phyloP scores from a whole-genome alignment of 2,888 invertebrate genomes.

The Drosophila vallismaia region DNA sequence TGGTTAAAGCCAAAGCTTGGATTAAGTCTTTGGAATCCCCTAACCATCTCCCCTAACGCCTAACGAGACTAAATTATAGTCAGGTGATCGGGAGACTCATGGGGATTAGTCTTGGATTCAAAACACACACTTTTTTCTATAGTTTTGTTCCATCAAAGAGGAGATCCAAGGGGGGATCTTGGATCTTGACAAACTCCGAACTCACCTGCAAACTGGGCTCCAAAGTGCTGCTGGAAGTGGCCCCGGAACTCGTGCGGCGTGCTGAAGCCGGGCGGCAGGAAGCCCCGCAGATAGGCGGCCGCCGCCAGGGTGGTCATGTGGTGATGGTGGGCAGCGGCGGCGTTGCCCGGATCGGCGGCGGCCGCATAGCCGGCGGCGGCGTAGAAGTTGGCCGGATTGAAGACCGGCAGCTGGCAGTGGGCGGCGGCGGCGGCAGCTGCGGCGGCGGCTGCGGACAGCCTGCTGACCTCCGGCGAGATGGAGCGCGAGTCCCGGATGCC shows the following conservation, averaged over 20 bases:
- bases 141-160: no score
- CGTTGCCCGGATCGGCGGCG: constrained; percentile 80
- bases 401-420: constrained; percentile 83
- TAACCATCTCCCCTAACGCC: neutral
- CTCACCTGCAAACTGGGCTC: constrained; percentile 83
- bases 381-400: constrained; percentile 84
- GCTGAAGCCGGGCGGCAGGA: constrained; percentile 83
- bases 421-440: constrained; percentile 83
- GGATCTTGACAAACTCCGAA: no score
- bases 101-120: neutral
- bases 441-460: constrained; percentile 79
- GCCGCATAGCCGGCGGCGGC: constrained; percentile 84
- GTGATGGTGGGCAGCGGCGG: constrained; percentile 83
- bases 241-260: constrained; percentile 83
- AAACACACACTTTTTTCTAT: no score
- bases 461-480: constrained; percentile 81
- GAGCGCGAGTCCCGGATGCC: constrained; percentile 72
- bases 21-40: no score
- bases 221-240: constrained; percentile 84
- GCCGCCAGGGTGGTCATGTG: constrained; percentile 84
- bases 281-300: constrained; percentile 83
- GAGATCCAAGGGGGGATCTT: no score
- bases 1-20: neutral
- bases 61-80: neutral
- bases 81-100: neutral